Base-by-base conservation (phyloP, 2,113 vertebrate species). In the Vimba vimba region DNA sequence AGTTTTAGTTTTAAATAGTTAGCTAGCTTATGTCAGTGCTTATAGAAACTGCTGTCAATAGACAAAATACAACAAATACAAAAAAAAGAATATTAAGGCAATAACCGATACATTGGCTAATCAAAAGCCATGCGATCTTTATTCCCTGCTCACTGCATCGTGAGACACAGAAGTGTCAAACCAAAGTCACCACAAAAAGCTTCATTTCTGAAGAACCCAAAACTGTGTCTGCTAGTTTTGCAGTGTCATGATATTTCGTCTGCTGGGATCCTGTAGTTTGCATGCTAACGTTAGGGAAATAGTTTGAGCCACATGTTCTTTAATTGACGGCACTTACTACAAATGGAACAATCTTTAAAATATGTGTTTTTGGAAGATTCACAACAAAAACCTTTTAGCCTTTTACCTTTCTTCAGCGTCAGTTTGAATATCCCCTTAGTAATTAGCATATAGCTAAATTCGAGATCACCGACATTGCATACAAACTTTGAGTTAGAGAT, bases 101-200 rank as follows among this genome's bases (percentile, higher is more conserved):
- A 62, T 25, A 60, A 59, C 57, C 21, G 6, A 36, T 73, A 12
- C 36, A 45, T 11, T 43, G 5, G 21, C 27, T 36, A 39, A 57
- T 78, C 43, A 64, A 60, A 60, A 64, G n/a, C 4, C n/a, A 17
- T 50, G 50, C 27, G 1, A 78, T 36, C 50, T 59, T 78, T 13
- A 36, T 57, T 59, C 5, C 27, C 19, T 36, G 10, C 55, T 62
- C 36, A 8, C 59, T 19, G n/a, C 59, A 64, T 9, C 13, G 1
- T 80, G 7, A 30, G 36, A 80, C 39, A 47, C 59, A 64, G 6
- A 79, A 47, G 57, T 0, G 60, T 64, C 43, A 47, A 80, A 64
- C 79, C 59, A 64, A 64, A 45, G 39, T 80, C 79, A 47, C 59
- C 79, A 47, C 79, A 80, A 47, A 25, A 62, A 64, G 15, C 79